A percentile compares a stretch with the other conserved stretches of the same genome.
phyloP scores from a whole-genome alignment of 2,797 vertebrate genomes.

The Acrossocheilus fasciatus region DNA sequence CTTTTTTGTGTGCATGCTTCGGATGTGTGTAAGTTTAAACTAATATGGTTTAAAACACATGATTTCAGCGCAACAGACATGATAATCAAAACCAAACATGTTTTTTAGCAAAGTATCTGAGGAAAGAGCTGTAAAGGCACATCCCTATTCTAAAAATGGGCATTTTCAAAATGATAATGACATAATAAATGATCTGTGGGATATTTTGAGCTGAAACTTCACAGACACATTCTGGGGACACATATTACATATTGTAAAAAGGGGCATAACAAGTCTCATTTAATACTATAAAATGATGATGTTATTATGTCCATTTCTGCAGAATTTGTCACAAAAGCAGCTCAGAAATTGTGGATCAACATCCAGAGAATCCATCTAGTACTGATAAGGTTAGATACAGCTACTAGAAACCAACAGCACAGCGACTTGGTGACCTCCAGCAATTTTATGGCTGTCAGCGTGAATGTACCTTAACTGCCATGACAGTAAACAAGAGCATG shows the following conservation, averaged over 20 bases:
- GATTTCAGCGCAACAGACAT: not conserved
- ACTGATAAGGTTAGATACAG: not conserved
- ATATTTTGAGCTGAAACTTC: not conserved
- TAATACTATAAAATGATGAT: too few relatives aligned
- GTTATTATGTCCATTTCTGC: not conserved
- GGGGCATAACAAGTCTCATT: too few relatives aligned
- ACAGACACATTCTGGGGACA: not conserved
- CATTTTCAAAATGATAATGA: not conserved
- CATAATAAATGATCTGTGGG: not conserved
- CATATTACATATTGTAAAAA: too few relatives aligned
- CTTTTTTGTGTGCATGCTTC: too few relatives aligned
- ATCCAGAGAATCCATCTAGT: not conserved
- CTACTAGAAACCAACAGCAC: not conserved
- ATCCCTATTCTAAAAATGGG: not conserved
- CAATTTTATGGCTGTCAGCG: slow-evolving; percentile 5
- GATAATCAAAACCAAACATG: not conserved
- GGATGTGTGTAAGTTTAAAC: not conserved
- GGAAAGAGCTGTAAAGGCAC: not conserved
- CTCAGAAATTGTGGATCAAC: not conserved
- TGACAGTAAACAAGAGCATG: slow-evolving; percentile 33
- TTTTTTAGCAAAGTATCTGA: not conserved
- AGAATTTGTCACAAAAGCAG: not conserved
- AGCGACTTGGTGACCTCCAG: not conserved
- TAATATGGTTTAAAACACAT: not conserved
- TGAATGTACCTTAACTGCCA: slow-evolving; percentile 18